Evolutionary conservation across 2,113 vertebrate genomes (phyloP).

Genomic region (Macaca mulatta): DNA sequence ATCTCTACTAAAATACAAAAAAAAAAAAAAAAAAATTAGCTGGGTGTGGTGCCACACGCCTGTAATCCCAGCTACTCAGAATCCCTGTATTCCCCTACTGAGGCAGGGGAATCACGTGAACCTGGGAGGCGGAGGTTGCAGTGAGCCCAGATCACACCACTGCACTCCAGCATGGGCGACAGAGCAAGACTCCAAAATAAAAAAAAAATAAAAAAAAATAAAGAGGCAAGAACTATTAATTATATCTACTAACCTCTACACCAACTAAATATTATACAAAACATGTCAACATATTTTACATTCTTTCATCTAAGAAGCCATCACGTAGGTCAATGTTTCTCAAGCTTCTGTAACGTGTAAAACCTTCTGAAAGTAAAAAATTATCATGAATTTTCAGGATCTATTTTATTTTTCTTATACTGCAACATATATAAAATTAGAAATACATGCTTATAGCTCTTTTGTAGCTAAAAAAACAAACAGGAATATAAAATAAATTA

Average conservation of each 20-base stretch:
- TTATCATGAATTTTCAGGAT: not conserved
- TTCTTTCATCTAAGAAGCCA: not conserved
- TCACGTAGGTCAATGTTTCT: not conserved
- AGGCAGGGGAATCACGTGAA: too few species aligned
- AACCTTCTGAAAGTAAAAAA: not conserved
- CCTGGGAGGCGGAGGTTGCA: too few species aligned
- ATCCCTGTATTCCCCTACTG: too few species aligned
- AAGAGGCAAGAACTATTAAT: not conserved
- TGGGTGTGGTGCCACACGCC: too few species aligned
- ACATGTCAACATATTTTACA: not conserved
- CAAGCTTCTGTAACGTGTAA: not conserved
- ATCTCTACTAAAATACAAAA: too few species aligned
- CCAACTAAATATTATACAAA: not conserved
- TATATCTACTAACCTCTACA: not conserved
- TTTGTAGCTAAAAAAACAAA: not conserved
- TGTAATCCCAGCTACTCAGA: too few species aligned
- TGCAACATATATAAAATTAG: not conserved
- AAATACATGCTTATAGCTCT: not conserved
- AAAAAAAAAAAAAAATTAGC: too few species aligned
- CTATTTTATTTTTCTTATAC: constrained; percentile 17
- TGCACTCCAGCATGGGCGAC: too few species aligned
- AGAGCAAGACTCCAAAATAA: too few species aligned
- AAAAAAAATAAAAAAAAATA: too few species aligned
- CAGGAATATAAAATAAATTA: not conserved
- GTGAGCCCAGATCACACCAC: too few species aligned